These are phyloP conservation scores for Andricus curvator DNA, from an alignment of 2,888 invertebrate species.

Conservation along the genomic window DNA sequence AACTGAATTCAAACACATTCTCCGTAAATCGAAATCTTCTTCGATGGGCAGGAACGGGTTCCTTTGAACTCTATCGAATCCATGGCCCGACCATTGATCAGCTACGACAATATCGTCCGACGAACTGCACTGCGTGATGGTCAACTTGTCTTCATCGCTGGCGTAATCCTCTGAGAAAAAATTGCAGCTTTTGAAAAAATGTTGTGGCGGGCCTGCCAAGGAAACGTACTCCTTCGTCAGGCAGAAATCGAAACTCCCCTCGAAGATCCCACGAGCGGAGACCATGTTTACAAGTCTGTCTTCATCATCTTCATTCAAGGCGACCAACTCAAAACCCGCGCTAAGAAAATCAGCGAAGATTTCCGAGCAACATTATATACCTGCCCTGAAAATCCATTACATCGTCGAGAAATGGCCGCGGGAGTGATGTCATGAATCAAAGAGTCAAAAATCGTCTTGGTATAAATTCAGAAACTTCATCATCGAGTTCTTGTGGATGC, in stretches of 20 bases:
- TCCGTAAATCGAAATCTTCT: conserved; percentile 98
- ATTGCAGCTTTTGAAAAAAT: conserved; percentile 94
- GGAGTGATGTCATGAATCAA: conserved; percentile 94
- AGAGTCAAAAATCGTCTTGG: conserved; percentile 90
- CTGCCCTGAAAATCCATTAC: conserved; percentile 91
- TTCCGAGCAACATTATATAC: conserved; percentile 96
- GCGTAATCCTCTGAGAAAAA: conserved; percentile 94
- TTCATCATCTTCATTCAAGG: conserved; percentile 96
- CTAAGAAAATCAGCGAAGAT: conserved; percentile 96
- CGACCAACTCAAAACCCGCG: conserved; percentile 92
- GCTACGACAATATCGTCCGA: conserved; percentile 92
- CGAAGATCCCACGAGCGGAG: conserved; percentile 92
- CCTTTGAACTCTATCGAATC: conserved; percentile 95
- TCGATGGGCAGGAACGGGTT: conserved; percentile 95
- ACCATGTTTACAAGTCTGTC: conserved; percentile 92
- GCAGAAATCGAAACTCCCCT: conserved; percentile 91
- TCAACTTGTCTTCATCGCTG: conserved; percentile 98
- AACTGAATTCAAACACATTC: conserved; percentile 97
- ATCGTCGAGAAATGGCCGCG: conserved; percentile 93
- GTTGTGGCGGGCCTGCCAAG: conserved; percentile 95
- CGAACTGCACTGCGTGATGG: conserved; percentile 93
- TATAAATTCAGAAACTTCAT: conserved; percentile 98
- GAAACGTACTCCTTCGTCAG: conserved; percentile 93
- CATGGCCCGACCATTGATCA: conserved; percentile 96
- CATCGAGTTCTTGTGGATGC: conserved; percentile 98